Percentiles rank a stretch among this genome's conserved stretches.
Evolutionary conservation across 2,113 vertebrate genomes (phyloP).

Genomic region (Scopus umbretta): DNA sequence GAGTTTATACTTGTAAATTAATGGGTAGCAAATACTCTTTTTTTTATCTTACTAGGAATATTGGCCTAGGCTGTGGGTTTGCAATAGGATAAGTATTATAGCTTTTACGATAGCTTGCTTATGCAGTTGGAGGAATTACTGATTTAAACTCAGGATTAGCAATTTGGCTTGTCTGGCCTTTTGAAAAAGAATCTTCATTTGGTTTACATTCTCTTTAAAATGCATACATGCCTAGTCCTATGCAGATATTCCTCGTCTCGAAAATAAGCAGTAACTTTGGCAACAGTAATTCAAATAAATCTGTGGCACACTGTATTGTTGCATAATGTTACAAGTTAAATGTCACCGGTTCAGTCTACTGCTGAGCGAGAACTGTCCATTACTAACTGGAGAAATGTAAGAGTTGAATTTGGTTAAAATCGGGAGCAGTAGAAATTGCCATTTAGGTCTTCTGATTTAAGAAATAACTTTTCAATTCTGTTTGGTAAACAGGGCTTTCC

Average conservation of each 20-base stretch:
- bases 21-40: not conserved
- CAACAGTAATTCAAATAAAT: fast-evolving
- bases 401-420: not conserved
- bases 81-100: not conserved
- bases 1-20: not conserved
- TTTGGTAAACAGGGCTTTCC: constrained; percentile 61
- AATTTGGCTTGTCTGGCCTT: not conserved
- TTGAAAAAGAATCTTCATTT: not conserved
- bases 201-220: not conserved
- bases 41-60: not conserved
- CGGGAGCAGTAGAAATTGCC: not conserved
- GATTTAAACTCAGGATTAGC: not conserved
- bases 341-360: not conserved
- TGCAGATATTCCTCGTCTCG: not conserved
- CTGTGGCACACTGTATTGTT: not conserved
- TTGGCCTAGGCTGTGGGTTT: not conserved
- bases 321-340: not conserved
- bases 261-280: not conserved
- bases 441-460: not conserved
- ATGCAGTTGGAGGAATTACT: not conserved
- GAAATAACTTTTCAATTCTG: constrained; percentile 41
- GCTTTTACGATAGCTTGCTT: not conserved
- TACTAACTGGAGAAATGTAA: not conserved
- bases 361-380: not conserved
- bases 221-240: not conserved